Conservation (phyloP, 2,113 vertebrate species). For the Origma solitaria region DNA sequence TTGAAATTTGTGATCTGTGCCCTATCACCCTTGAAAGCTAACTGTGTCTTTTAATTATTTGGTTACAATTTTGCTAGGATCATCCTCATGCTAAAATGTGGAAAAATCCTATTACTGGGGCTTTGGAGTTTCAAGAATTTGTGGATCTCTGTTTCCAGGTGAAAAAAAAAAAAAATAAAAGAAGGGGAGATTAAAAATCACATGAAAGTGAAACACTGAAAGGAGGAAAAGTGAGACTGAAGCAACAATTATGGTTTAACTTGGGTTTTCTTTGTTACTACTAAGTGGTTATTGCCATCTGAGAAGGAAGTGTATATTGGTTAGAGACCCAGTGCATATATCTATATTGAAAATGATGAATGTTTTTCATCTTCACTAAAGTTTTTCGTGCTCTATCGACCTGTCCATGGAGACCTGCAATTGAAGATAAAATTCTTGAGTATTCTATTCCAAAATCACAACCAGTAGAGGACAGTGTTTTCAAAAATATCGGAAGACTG, state of each 20-base stretch:
- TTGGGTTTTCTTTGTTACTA: neutral
- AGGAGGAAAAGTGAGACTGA: neutral
- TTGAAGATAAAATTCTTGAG: neutral
- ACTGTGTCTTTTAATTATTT: neutral
- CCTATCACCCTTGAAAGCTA: neutral
- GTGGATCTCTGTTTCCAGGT: rapidly evolving
- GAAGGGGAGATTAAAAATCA: neutral
- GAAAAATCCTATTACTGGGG: neutral
- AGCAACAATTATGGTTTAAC: neutral
- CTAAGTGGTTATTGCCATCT: neutral
- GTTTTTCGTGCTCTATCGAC: neutral
- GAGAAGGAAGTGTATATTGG: neutral
- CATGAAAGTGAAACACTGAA: neutral
- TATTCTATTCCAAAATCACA: neutral
- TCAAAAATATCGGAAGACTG: slow-evolving; percentile 1
- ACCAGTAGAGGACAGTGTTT: slow-evolving; percentile 42
- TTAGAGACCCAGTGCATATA: neutral
- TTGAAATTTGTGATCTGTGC: neutral
- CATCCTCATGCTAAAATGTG: neutral
- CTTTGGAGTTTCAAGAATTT: neutral
- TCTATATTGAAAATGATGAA: neutral
- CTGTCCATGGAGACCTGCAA: neutral
- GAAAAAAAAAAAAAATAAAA: no score
- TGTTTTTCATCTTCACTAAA: neutral
- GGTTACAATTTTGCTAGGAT: neutral